phyloP scores from a whole-genome alignment of 1,140 invertebrate genomes.

The Lethrus apterus region DNA sequence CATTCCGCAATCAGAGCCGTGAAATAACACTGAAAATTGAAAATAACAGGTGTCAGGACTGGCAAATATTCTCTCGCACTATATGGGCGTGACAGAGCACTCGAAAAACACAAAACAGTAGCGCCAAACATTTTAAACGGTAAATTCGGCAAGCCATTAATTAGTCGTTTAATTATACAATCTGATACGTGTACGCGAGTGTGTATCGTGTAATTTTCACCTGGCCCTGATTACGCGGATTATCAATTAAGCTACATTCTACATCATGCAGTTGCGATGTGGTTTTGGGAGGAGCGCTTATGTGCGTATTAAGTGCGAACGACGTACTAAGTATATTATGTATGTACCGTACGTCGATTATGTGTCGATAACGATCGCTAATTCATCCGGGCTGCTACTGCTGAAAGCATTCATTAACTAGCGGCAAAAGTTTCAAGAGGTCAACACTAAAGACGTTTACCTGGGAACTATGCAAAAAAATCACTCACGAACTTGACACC shows the following conservation, averaged over 20 bases:
- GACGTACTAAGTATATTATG: no score
- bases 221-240: conserved; percentile 18
- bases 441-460: no score
- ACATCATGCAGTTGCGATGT: background rate
- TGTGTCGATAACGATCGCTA: no score
- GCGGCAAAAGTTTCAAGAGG: no score
- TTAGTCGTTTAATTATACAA: conserved; percentile 31
- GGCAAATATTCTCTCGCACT: no score
- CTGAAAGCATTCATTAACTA: no score
- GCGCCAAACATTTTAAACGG: conserved; percentile 26
- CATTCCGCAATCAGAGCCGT: conserved; percentile 25
- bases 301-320: no score
- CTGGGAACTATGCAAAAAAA: no score
- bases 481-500: no score
- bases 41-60: conserved; percentile 36
- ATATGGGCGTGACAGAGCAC: conserved; percentile 27
- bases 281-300: no score
- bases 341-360: no score
- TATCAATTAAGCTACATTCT: conserved; percentile 12
- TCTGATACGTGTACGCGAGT: conserved; percentile 21
- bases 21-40: conserved; percentile 33
- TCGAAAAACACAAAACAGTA: conserved; percentile 22
- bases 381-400: no score
- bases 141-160: conserved; percentile 31
- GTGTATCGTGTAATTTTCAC: conserved; percentile 24